These are phyloP conservation scores for Bubo scandiacus DNA, from an alignment of 2,113 vertebrate genomes.

Conservation along the genomic window DNA sequence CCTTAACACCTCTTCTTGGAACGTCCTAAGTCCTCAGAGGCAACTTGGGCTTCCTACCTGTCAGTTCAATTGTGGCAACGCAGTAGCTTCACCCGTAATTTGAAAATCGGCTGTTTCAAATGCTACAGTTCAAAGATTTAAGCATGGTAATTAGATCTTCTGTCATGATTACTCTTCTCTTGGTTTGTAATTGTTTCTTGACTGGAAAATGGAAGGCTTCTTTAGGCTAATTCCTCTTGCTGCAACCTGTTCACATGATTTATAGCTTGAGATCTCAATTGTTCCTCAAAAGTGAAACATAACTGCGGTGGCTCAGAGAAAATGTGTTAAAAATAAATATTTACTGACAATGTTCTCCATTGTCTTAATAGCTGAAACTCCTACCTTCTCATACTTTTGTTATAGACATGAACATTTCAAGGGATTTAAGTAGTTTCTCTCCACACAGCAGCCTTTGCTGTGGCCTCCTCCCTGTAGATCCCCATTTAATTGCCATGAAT, in stretches of 20 bases:
- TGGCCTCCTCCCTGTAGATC: neutral
- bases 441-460: accelerated
- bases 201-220: neutral
- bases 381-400: accelerated
- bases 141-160: neutral
- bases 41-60: neutral
- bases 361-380: neutral
- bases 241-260: accelerated
- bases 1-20: neutral
- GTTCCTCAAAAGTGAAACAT: neutral
- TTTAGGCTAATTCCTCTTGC: neutral
- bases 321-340: neutral
- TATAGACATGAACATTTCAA: neutral
- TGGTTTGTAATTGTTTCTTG: neutral
- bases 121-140: neutral
- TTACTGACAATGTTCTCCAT: neutral
- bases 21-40: neutral
- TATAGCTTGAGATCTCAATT: neutral
- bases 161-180: neutral
- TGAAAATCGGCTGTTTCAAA: neutral
- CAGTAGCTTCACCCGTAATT: neutral
- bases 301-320: neutral
- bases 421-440: neutral
- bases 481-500: accelerated
- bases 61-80: neutral